Evolutionary conservation across 2,888 invertebrate genomes (phyloP).

Genomic region (Brachylomia viminalis): DNA sequence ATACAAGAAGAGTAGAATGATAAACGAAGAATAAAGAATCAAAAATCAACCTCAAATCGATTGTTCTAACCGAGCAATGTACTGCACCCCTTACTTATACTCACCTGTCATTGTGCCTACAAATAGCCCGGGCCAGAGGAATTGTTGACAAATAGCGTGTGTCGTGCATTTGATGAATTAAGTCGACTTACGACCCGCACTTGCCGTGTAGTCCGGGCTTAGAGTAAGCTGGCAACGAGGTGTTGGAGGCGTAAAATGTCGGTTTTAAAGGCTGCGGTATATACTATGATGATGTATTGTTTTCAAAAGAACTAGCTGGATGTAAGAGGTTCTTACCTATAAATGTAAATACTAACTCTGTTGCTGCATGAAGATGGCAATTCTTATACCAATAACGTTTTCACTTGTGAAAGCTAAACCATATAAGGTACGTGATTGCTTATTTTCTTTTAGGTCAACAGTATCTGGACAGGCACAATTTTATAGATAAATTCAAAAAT

Average conservation of each 20-base stretch:
- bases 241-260: conserved; percentile 5
- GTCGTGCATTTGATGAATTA: conserved; percentile 61
- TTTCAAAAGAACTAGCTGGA: not conserved
- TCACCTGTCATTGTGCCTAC: conserved; percentile 38
- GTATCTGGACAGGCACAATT: not conserved
- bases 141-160: conserved; percentile 62
- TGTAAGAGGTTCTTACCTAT: too few species aligned
- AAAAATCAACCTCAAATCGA: not conserved
- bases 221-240: conserved; percentile 23
- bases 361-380: not conserved
- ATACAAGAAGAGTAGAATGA: not conserved
- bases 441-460: not conserved
- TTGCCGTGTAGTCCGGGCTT: conserved; percentile 30
- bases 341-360: not conserved
- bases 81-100: conserved; percentile 20
- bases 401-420: not conserved
- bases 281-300: not conserved
- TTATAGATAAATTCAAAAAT: not conserved
- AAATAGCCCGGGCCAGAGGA: conserved; percentile 48
- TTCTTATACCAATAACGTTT: not conserved
- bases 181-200: conserved; percentile 55
- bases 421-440: not conserved
- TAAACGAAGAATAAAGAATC: not conserved
- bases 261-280: not conserved
- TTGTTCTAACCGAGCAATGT: conserved; percentile 46